Evolutionary conservation across 2,113 vertebrate genomes (phyloP).

Genomic region (Datnioides undecimradiatus): DNA sequence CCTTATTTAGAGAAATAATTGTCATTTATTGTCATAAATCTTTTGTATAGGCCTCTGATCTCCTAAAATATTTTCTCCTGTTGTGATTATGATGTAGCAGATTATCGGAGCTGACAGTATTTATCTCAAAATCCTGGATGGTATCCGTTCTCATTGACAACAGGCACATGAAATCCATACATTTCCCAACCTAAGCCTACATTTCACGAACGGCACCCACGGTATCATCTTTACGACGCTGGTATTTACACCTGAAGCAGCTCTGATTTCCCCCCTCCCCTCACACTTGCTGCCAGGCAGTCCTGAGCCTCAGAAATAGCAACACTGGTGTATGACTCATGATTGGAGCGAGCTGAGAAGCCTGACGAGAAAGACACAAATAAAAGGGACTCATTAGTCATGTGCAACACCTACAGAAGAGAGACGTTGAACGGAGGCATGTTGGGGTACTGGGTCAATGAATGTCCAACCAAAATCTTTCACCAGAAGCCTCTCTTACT

Average conservation of each 20-base stretch:
- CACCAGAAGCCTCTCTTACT: background rate
- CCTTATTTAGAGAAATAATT: background rate
- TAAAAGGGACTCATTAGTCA: slow-evolving; percentile 57
- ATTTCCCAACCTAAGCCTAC: background rate
- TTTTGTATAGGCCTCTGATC: background rate
- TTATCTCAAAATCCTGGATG: background rate
- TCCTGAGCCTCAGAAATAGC: slow-evolving; percentile 78
- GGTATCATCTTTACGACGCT: slow-evolving; percentile 17
- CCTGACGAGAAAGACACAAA: slow-evolving; percentile 54
- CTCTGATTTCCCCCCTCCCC: slow-evolving; percentile 32
- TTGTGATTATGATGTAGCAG: background rate
- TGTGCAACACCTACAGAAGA: slow-evolving; percentile 18
- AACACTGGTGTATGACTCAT: slow-evolving; percentile 75
- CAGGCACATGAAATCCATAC: background rate
- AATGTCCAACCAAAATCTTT: background rate
- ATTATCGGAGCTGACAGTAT: too few species aligned
- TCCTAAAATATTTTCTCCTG: background rate
- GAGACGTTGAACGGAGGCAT: background rate
- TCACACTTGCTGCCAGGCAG: slow-evolving; percentile 50
- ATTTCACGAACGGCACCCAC: background rate
- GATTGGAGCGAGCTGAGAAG: slow-evolving; percentile 42
- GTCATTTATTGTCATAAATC: background rate
- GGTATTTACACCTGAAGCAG: slow-evolving; percentile 62
- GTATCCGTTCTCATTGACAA: background rate
- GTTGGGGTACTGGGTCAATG: slow-evolving; percentile 9